Conservation (phyloP, 2,888 invertebrate species). For the Rhabditoides inermis region DNA sequence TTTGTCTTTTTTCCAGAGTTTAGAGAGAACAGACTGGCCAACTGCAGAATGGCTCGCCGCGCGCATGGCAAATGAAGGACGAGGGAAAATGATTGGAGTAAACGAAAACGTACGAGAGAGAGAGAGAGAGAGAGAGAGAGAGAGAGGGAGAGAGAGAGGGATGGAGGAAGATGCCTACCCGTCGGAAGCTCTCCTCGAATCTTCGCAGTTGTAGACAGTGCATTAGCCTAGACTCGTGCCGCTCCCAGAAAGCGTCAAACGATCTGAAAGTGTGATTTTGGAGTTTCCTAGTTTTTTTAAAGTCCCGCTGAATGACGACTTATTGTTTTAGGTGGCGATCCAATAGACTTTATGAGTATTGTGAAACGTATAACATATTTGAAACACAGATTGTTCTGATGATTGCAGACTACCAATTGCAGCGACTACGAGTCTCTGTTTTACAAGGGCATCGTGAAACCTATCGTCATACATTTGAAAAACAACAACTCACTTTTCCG, state of each 20-base stretch:
- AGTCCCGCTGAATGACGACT: too few species aligned
- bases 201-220: slow-evolving; percentile 81
- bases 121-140: slow-evolving; percentile 5
- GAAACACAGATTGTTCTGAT: too few species aligned
- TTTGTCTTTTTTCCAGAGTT: slow-evolving; percentile 3
- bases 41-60: too few species aligned
- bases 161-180: slow-evolving; percentile 53
- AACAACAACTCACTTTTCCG: slow-evolving; percentile 79
- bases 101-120: too few species aligned
- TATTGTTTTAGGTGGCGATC: too few species aligned
- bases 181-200: slow-evolving; percentile 88
- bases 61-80: neutral
- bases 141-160: slow-evolving; percentile 3
- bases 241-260: slow-evolving; percentile 87
- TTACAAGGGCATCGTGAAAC: too few species aligned
- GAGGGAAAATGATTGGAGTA: neutral
- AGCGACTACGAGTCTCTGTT: too few species aligned
- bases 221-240: slow-evolving; percentile 77
- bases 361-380: too few species aligned
- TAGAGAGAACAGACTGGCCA: too few species aligned
- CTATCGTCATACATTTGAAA: slow-evolving; percentile 84
- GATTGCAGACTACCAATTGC: too few species aligned
- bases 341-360: too few species aligned
- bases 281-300: neutral
- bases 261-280: slow-evolving; percentile 57